Percentiles rank a stretch among this genome's conserved stretches.
Conservation (phyloP, 2,888 invertebrate genomes). For the Papilio demoleus region DNA sequence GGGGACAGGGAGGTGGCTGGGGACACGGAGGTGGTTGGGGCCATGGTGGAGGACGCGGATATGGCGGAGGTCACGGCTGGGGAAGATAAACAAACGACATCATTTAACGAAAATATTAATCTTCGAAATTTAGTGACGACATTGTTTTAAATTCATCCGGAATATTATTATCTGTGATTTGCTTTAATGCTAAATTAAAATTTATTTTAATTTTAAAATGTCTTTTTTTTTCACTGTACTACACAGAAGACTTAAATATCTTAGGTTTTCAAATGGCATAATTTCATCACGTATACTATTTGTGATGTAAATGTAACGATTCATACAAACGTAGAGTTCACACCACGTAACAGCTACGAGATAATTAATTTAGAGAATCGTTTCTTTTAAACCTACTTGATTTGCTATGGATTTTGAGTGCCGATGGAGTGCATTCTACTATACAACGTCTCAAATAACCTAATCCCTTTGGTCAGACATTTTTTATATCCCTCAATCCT, state of each 20-base stretch:
- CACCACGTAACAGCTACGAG: too few species aligned
- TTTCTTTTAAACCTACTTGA: too few species aligned
- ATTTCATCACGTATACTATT: too few species aligned
- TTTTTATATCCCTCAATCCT: too few species aligned
- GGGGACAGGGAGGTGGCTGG: constrained; percentile 38
- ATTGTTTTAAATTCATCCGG: background rate
- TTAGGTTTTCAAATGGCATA: too few species aligned
- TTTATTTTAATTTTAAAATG: background rate
- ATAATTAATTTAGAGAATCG: too few species aligned
- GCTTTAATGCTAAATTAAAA: background rate
- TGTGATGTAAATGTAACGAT: too few species aligned
- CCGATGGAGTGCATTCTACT: background rate
- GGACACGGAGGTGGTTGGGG: constrained; percentile 26
- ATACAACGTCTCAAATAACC: background rate
- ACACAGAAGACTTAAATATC: too few species aligned
- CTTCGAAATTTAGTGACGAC: background rate
- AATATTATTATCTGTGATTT: constrained; percentile 8
- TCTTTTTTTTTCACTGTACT: background rate
- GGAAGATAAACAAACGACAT: constrained; percentile 4
- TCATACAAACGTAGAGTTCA: too few species aligned
- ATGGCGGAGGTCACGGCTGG: constrained; percentile 21
- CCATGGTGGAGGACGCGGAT: constrained; percentile 22
- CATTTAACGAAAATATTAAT: background rate
- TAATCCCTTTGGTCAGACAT: background rate
- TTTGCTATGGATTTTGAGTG: background rate